These are phyloP conservation scores for Thaumatotibia leucotreta DNA, from an alignment of 1,140 invertebrate species.

Conservation along the genomic window DNA sequence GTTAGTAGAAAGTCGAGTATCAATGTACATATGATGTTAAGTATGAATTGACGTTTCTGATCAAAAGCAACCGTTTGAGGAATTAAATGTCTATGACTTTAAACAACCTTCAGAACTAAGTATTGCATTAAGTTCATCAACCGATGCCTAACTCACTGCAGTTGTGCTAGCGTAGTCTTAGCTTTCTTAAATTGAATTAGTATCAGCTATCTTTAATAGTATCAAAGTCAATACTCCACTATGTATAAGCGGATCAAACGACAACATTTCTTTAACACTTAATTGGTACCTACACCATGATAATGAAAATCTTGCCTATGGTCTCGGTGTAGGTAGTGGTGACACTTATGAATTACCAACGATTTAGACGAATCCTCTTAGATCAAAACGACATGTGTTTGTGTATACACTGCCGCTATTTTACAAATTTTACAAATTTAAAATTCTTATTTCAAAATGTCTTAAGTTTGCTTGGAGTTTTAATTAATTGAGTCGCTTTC, in stretches of 20 bases:
- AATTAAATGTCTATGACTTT: no score
- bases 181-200: conserved; percentile 60
- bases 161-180: conserved; percentile 42
- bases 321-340: no score
- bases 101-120: no score
- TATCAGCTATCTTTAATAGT: conserved; percentile 41
- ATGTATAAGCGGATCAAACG: background rate
- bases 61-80: no score
- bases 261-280: background rate
- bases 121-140: conserved; percentile 44
- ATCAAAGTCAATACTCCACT: conserved; percentile 30
- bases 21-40: no score
- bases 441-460: background rate
- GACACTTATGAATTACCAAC: no score
- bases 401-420: no score
- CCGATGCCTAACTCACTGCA: conserved; percentile 25
- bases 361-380: no score
- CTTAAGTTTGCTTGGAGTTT: background rate
- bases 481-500: background rate
- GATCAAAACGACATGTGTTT: no score
- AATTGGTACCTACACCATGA: no score
- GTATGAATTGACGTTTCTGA: no score
- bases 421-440: background rate
- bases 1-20: no score
- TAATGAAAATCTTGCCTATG: background rate